Percentiles rank a stretch among this genome's conserved stretches.
Conservation (phyloP, 1,140 invertebrate species). For the Telenomus remus region DNA sequence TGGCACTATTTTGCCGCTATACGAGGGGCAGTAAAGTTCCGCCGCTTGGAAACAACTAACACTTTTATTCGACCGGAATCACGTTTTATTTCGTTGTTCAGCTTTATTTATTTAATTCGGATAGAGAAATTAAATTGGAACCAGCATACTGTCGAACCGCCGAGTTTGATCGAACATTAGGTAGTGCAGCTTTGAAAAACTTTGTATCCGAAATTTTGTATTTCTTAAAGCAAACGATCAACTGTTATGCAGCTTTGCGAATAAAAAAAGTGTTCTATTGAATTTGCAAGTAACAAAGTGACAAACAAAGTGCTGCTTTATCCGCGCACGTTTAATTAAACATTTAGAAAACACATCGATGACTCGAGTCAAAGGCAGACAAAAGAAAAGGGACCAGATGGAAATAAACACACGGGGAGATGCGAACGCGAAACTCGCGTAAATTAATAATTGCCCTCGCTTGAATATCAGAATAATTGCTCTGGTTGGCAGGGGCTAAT, state of each 20-base stretch:
- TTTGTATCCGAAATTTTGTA: too few species aligned
- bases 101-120: too few species aligned
- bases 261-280: constrained; percentile 54
- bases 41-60: too few species aligned
- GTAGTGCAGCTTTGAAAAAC: too few species aligned
- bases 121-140: too few species aligned
- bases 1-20: background rate
- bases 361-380: constrained; percentile 34
- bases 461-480: constrained; percentile 21
- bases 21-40: constrained; percentile 12
- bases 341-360: constrained; percentile 45
- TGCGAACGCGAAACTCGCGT: constrained; percentile 9
- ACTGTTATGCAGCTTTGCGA: constrained; percentile 43
- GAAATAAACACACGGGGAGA: constrained; percentile 27
- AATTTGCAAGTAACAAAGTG: constrained; percentile 45
- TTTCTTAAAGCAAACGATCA: constrained; percentile 28
- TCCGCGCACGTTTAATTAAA: constrained; percentile 44
- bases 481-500: too few species aligned
- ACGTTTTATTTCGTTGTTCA: too few species aligned
- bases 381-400: constrained; percentile 27
- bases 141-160: too few species aligned
- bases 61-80: too few species aligned
- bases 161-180: too few species aligned
- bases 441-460: constrained; percentile 32
- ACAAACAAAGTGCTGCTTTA: constrained; percentile 46